Base-by-base conservation (phyloP, 2,888 invertebrate species). In the Euproctis similis region DNA sequence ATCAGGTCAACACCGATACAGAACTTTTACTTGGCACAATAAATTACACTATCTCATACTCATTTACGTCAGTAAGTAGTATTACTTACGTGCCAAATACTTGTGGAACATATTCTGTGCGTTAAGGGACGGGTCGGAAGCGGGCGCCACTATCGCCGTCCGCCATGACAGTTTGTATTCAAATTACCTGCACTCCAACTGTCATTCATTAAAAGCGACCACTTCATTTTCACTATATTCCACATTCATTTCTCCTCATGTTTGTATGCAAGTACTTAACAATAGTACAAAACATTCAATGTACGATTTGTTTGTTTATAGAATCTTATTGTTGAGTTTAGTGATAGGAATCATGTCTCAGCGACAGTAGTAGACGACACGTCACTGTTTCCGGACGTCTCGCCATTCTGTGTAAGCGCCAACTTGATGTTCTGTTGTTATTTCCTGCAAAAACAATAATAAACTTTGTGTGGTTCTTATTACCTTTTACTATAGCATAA, bases 91-190 rank as follows among this genome's bases (percentile, higher is more conserved):
- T 41, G 34, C 43, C 44, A 48, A 65, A 70, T 72, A 69, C 68
- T 69, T 69, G 45, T 50, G 42, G 42, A 61, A 54, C 54, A 42
- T 53, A 53, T 53, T 60, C 48, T 47, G 60, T 49, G 55, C 53
- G 67, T 58, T 61, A 62, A 56, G 56, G 43, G 58, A 60, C 62
- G 64, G 56, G 61, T 59, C 68, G 73, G 71, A 73, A 73, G 60
- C 60, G 60, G n/a, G 42, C 47, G 53, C 54, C 44, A 59, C 67
- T 68, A 70, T 66, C 67, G 67, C 49, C 50, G 51, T 50, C 48
- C 57, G 56, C 42, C 53, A 53, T 67, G 73, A 73, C 74, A 67
- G 62, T 74, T 73, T 71, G 71, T 71, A 74, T 74, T 74, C 71
- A 74, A 74, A 74, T 74, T 69, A 72, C 60, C 57, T 46, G 45